Percentiles rank a stretch among this genome's conserved stretches.
Evolutionary conservation across 2,888 invertebrate species (phyloP).

Genomic region (Keiferia lycopersicella): DNA sequence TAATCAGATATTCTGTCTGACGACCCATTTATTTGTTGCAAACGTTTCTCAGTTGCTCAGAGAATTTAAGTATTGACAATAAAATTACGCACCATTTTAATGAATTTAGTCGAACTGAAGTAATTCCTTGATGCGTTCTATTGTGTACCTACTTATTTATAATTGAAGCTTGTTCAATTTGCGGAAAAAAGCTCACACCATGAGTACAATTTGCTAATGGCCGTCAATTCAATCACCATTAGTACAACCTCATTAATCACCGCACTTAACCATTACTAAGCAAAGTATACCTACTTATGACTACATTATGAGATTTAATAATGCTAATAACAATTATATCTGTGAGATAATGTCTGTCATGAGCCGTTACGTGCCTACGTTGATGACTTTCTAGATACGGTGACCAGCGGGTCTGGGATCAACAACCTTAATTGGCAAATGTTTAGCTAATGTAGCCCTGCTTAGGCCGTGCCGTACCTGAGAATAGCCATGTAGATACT

Average conservation of each 20-base stretch:
- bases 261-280: slow-evolving; percentile 12
- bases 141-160: background rate
- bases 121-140: too few species aligned
- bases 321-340: slow-evolving; percentile 38
- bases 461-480: background rate
- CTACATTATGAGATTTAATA: slow-evolving; percentile 34
- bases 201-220: background rate
- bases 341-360: slow-evolving; percentile 38
- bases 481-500: background rate
- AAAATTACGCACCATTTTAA: background rate
- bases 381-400: slow-evolving; percentile 55
- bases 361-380: slow-evolving; percentile 45
- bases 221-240: background rate
- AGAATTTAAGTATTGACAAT: background rate
- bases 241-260: background rate
- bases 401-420: slow-evolving; percentile 54
- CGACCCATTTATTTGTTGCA: slow-evolving; percentile 28
- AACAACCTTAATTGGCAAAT: slow-evolving; percentile 51
- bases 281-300: slow-evolving; percentile 12
- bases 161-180: background rate
- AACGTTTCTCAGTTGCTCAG: slow-evolving; percentile 22
- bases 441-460: slow-evolving; percentile 45
- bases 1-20: slow-evolving; percentile 30
- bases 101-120: too few species aligned
- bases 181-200: background rate